Evolutionary conservation across 2,113 vertebrate genomes (phyloP).

Genomic region (Erythrocebus patas): DNA sequence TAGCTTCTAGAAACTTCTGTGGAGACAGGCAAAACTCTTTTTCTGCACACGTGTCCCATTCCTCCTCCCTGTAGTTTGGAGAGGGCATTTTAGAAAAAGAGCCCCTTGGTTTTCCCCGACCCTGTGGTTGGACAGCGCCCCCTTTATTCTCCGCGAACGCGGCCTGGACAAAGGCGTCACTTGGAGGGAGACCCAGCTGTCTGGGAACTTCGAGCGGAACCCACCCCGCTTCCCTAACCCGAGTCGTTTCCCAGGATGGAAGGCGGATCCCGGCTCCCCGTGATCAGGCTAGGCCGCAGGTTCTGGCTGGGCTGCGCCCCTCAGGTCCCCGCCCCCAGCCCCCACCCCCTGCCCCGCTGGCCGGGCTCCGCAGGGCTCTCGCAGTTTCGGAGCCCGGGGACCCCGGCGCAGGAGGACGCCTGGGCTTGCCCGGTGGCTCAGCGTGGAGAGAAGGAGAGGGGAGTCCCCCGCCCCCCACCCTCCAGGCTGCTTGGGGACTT

Average conservation of each 20-base stretch:
- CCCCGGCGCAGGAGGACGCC: not conserved
- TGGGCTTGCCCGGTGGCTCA: not conserved
- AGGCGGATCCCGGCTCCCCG: not conserved
- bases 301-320: not conserved
- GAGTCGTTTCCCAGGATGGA: not conserved
- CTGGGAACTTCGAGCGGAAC: not conserved
- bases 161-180: not conserved
- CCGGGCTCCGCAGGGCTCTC: fast-evolving
- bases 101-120: not conserved
- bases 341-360: fast-evolving
- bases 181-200: not conserved
- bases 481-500: not conserved
- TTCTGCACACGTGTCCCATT: not conserved
- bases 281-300: fast-evolving
- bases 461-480: too few species aligned
- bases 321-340: too few species aligned
- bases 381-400: not conserved
- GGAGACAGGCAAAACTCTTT: not conserved
- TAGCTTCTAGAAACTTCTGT: constrained; percentile 32
- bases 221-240: not conserved
- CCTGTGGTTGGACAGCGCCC: constrained; percentile 34
- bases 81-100: not conserved
- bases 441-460: not conserved
- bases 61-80: not conserved
- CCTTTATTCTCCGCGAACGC: not conserved